Conservation (phyloP, 2,113 vertebrate species). For the Fulica atra region DNA sequence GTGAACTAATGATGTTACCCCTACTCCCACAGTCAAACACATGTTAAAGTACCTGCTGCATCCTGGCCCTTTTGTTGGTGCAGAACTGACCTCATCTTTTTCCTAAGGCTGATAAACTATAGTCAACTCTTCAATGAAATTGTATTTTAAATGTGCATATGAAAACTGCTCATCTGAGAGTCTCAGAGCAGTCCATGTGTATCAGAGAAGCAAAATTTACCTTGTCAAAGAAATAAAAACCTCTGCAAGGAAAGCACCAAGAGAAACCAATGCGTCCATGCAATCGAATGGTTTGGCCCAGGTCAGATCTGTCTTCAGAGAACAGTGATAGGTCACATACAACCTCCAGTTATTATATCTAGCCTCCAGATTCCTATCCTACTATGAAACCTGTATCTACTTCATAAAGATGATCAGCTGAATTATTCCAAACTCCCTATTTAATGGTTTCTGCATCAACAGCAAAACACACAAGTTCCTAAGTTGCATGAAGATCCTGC, state of each 20-base stretch:
- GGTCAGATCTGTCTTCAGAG: background rate
- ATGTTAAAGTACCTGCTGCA: background rate
- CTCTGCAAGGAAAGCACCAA: background rate
- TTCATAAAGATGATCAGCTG: background rate
- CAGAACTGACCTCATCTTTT: background rate
- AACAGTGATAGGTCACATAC: background rate
- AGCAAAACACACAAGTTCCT: background rate
- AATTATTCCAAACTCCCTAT: background rate
- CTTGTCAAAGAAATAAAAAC: background rate
- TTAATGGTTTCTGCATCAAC: background rate
- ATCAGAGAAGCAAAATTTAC: background rate
- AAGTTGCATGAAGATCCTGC: background rate
- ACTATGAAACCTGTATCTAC: background rate
- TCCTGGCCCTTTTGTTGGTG: background rate
- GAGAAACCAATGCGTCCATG: background rate
- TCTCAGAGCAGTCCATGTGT: background rate
- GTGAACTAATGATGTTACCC: background rate
- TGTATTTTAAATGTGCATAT: background rate
- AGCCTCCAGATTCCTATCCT: background rate
- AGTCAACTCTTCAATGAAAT: background rate
- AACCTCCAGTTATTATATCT: background rate
- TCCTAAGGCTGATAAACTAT: background rate
- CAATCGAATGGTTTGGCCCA: rapidly evolving
- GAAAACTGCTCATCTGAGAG: background rate
- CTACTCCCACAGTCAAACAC: background rate